Evolutionary conservation across 1,140 invertebrate genomes (phyloP), one percentile per base, ranked within the genome.

Genomic region (Drosophila leontia): DNA sequence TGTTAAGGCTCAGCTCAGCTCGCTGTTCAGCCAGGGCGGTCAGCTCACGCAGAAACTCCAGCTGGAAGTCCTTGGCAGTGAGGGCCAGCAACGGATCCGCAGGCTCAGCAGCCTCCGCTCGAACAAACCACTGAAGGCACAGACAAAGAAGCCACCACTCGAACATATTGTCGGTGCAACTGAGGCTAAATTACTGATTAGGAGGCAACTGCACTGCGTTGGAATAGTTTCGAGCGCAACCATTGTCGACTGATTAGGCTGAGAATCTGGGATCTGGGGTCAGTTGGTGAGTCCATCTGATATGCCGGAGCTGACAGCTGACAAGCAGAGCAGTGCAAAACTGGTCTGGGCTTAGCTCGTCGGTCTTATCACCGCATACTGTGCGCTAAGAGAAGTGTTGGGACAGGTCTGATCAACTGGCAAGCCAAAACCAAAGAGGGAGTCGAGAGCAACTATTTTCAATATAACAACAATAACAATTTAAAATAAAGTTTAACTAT

Each of bases 41-140:
- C 17, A 88, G 11, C 5, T 61, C 62, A 11, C 69, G 72, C 65
- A 88, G 35, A 37, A 88, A 78, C 17, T 84, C 59, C 44, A 88
- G 59, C 53, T 88, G 84, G 47, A 71, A 88, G 61, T 88, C 69
- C 50, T 78, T 84, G 45, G 61, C 72, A 19, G 48, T 56, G 7
- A 88, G 67, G 23, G 26, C 45, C 42, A 64, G 47, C 15, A 45
- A n/a, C 8, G 45, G 45, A 44, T 35, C 62, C 48, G 17, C 44
- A 70, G 39, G 47, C 50, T 64, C 65, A 62, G 34, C 41, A 61
- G 35, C 58, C 59, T 58, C 39, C 63, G 51, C 58, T 65, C 65
- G 23, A 77, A 65, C 72, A 0, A 56, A 6, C 35, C 13, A 62
- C 47, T 41, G 48, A 15, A 55, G 23, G 15, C n/a, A 41, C 57